Base-by-base conservation (phyloP, 2,113 vertebrate species). In the Cardinalis cardinalis region DNA sequence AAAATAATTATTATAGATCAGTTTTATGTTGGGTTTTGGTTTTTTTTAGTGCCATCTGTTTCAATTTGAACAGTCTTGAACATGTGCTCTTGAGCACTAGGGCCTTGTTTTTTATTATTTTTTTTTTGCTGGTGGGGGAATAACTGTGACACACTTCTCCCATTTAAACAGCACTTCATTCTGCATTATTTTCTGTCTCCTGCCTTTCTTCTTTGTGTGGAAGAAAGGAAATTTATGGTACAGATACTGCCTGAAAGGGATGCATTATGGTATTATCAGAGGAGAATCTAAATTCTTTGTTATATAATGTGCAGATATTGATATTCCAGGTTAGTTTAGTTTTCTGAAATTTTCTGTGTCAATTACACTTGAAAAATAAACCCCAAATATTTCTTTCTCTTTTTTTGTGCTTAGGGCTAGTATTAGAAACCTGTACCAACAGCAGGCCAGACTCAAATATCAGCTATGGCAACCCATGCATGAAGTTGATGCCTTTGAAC, bases 401-500 rank as follows among this genome's bases (percentile, higher is more conserved):
- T 53, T 36, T 79, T 51, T 44, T 87, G 65, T 79, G 51, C 94
- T 95, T 95, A 96, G 97, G 97, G 95, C 94, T 97, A 95, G 90
- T 41, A 53, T 95, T 96, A 94, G 95, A 90, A 95, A 76, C 64
- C 73, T 79, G 51, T 90, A 79, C 59, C 82, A 94, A 44, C 59
- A 52, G 61, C 94, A 94, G 70, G 86, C 84, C 88, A 78, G 66
- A 87, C 63, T 91, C 86, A 73, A 70, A 88, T 88, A 86, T 94
- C 93, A 88, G n/a, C 94, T 90, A 97, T 97, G 96, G 96, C 92
- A 89, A 91, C 49, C 84, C 83, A 87, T 87, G 87, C 92, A 87
- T 95, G 96, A 97, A 96, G 90, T 65, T 95, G 92, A 94, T 97
- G 90, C 94, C 93, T 95, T 97, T 95, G 90, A 96, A 84, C 58